Conservation (phyloP, 2,113 vertebrate species). For the Clarias gariepinus region DNA sequence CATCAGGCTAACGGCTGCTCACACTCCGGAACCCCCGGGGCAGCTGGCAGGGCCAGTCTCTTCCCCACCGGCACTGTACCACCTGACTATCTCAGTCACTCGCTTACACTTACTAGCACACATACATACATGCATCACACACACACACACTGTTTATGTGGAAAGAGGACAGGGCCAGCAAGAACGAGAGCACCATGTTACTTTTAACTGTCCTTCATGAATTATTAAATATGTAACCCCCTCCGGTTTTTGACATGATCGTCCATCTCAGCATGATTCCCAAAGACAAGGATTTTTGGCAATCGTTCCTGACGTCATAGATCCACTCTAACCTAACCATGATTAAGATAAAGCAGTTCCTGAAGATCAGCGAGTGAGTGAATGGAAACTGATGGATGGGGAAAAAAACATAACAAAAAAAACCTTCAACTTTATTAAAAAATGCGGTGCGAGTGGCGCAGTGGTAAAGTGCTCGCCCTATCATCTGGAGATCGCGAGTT, state of each 20-base stretch:
- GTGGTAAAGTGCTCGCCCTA: too few species aligned
- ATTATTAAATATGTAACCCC: neutral
- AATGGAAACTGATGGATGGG: neutral
- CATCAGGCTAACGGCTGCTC: constrained; percentile 77
- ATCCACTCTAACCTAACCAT: neutral
- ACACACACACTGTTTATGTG: neutral
- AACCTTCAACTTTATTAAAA: neutral
- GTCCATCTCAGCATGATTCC: neutral
- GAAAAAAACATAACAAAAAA: too few species aligned
- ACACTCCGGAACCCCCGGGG: constrained; percentile 61
- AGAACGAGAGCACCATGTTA: neutral
- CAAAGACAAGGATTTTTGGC: neutral
- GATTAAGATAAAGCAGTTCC: neutral
- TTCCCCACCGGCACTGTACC: constrained; percentile 40
- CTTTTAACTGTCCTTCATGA: neutral
- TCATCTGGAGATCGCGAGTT: too few species aligned
- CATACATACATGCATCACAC: neutral
- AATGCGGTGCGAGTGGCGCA: too few species aligned
- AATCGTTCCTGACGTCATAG: neutral
- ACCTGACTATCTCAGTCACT: constrained; percentile 19
- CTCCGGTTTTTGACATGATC: neutral
- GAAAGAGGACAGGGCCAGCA: neutral
- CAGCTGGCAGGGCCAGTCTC: constrained; percentile 60
- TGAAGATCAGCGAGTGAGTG: neutral
- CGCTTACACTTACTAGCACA: neutral